A percentile compares a stretch with the other conserved stretches of the same genome.
These are phyloP conservation scores for Elmis aenea DNA, from an alignment of 2,888 invertebrate species.

Conservation along the genomic window DNA sequence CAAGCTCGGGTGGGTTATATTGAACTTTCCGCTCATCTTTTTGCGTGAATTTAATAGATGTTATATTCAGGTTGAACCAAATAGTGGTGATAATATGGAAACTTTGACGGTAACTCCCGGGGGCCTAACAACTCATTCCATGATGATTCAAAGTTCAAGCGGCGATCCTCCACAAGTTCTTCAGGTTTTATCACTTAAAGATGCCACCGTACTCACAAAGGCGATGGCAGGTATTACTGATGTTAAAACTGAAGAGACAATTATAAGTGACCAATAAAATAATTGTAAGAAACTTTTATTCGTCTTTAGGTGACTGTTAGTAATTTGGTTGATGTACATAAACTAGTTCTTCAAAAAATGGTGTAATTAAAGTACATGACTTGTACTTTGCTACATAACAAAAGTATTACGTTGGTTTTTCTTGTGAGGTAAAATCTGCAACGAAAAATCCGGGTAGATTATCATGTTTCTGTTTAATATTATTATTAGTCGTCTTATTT, in stretches of 20 bases:
- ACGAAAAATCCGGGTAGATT: too few relatives aligned
- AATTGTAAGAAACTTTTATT: constrained; percentile 6
- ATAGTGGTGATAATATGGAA: constrained; percentile 66
- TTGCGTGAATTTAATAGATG: not conserved
- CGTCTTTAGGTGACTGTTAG: constrained; percentile 5
- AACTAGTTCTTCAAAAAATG: too few relatives aligned
- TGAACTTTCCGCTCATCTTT: too few relatives aligned
- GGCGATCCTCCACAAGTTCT: constrained; percentile 72
- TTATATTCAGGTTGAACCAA: constrained; percentile 63
- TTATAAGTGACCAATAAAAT: constrained; percentile 45
- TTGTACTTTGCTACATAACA: too few relatives aligned
- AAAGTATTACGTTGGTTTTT: too few relatives aligned
- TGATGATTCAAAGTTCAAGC: constrained; percentile 70
- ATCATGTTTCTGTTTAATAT: too few relatives aligned
- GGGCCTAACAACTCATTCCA: constrained; percentile 65
- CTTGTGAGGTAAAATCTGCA: too few relatives aligned
- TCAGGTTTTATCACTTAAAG: constrained; percentile 81
- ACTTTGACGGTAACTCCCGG: constrained; percentile 68
- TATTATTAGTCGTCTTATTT: too few relatives aligned
- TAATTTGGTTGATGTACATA: constrained; percentile 1
- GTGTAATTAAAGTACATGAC: too few relatives aligned
- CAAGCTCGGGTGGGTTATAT: too few relatives aligned
- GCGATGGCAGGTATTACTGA: constrained; percentile 69
- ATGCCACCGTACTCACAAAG: constrained; percentile 75
- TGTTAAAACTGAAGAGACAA: constrained; percentile 68